These are phyloP conservation scores for Pheosia tremula DNA, from an alignment of 2,888 invertebrate genomes.

Conservation along the genomic window DNA sequence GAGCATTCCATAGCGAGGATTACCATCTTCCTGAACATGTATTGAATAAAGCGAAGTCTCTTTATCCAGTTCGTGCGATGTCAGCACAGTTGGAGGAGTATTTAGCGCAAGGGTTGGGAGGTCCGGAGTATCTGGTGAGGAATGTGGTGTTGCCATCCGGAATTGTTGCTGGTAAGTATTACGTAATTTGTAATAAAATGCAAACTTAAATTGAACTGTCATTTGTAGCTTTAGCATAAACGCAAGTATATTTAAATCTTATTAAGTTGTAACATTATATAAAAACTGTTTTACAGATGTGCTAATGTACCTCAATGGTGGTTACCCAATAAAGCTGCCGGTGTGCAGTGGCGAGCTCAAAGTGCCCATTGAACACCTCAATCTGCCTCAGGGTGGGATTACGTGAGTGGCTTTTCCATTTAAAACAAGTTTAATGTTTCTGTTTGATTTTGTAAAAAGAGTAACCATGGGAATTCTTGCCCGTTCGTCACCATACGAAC, in stretches of 20 bases:
- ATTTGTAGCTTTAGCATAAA: no score
- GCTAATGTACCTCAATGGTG: constrained; percentile 59
- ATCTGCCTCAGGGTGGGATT: constrained; percentile 56
- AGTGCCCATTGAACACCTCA: constrained; percentile 65
- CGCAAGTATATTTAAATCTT: no score
- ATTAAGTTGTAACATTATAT: no score
- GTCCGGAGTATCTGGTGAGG: constrained; percentile 79
- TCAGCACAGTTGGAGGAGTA: constrained; percentile 73
- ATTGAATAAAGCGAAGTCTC: constrained; percentile 58
- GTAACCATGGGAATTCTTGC: no score
- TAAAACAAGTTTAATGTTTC: no score
- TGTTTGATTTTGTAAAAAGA: no score
- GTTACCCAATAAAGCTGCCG: constrained; percentile 57
- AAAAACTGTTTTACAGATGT: constrained; percentile 54
- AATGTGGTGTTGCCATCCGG: constrained; percentile 82
- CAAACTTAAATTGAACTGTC: no score
- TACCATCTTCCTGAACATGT: constrained; percentile 68
- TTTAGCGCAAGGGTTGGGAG: constrained; percentile 84
- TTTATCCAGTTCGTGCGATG: constrained; percentile 55
- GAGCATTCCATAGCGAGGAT: constrained; percentile 65
- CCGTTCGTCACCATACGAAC: no score
- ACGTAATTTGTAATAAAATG: neutral
- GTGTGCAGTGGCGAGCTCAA: constrained; percentile 36
- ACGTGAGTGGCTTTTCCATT: constrained; percentile 51
- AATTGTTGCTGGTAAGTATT: constrained; percentile 79